Base-by-base conservation (phyloP, 2,797 vertebrate genomes). In the Enteromius trimaculatus region DNA sequence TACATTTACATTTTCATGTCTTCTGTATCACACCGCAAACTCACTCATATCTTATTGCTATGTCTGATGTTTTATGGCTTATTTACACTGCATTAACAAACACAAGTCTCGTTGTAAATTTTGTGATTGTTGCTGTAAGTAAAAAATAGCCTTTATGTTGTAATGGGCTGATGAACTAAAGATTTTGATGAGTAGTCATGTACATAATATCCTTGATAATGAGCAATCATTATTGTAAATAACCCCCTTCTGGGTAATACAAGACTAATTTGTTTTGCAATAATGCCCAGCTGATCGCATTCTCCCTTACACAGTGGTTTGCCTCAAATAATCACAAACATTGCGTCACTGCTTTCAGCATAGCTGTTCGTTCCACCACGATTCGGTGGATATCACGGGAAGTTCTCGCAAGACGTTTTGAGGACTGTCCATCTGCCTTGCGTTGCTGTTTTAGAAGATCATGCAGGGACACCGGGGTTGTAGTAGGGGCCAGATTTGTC, bases 281-380 rank as follows among this genome's bases (percentile, higher is more conserved):
- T 76, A 76, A 58, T 39, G n/a, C 37, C 31, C 72, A 9, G 31
- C 69, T 71, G n/a, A 26, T 69, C 14, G 5, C 44, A 49, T 53
- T 72, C 10, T 74, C 2, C 42, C 23, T 10, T 47, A 19, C 26
- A 89, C 90, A 88, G 90, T 90, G 90, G 87, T 82, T 87, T 89
- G 87, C 92, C 92, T 91, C 90, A 77, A 88, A 90, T 91, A 89
- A 85, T 89, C 88, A 91, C 90, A 90, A 93, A 91, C 90, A 92
- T 90, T 90, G 92, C 90, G 85, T 90, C 87, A 88, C 14, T 47
- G 44, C 44, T 47, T 93, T 92, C 92, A 92, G 31, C 29, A 64
- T 21, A n/a, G 21, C n/a, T 39, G 21, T 29, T 39, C 0, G 0
- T n/a, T 51, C 17, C 49, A 37, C 3, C n/a, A 6, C 42, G 31